Conservation (phyloP, 2,888 invertebrate species). For the Patella ulyssiponensis region DNA sequence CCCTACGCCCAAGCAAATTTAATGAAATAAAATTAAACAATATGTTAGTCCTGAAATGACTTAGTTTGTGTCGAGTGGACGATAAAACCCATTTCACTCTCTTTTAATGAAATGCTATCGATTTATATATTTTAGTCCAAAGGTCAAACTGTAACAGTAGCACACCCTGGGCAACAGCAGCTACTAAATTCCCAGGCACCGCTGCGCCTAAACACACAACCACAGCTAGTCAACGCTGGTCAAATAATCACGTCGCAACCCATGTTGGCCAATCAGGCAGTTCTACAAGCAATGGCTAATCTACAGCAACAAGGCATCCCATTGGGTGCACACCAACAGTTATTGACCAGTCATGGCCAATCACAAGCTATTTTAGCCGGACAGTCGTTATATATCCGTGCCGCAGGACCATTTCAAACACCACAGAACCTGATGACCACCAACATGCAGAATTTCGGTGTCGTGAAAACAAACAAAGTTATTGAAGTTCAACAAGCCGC, state of each 20-base stretch:
- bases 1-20: no score
- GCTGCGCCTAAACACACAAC: slow-evolving; percentile 57
- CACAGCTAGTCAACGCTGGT: slow-evolving; percentile 60
- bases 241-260: slow-evolving; percentile 63
- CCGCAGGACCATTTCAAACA: slow-evolving; percentile 55
- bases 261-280: slow-evolving; percentile 61
- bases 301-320: slow-evolving; percentile 58
- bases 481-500: slow-evolving; percentile 34
- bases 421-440: slow-evolving; percentile 44
- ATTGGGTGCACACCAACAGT: slow-evolving; percentile 54
- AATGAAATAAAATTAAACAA: no score
- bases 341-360: slow-evolving; percentile 57
- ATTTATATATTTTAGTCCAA: slow-evolving; percentile 45
- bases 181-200: slow-evolving; percentile 55
- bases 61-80: no score
- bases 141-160: slow-evolving; percentile 50
- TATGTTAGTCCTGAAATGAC: no score
- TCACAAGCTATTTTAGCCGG: slow-evolving; percentile 58
- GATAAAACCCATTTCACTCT: no score
- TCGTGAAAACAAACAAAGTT: slow-evolving; percentile 31
- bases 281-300: slow-evolving; percentile 64
- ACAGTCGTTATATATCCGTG: slow-evolving; percentile 65
- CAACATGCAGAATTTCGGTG: slow-evolving; percentile 34
- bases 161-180: slow-evolving; percentile 48
- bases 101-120: not conserved